Evolutionary conservation across 2,888 invertebrate species (phyloP), one percentile per base, ranked within the genome.

Genomic region (Psococerastis gibbosa): DNA sequence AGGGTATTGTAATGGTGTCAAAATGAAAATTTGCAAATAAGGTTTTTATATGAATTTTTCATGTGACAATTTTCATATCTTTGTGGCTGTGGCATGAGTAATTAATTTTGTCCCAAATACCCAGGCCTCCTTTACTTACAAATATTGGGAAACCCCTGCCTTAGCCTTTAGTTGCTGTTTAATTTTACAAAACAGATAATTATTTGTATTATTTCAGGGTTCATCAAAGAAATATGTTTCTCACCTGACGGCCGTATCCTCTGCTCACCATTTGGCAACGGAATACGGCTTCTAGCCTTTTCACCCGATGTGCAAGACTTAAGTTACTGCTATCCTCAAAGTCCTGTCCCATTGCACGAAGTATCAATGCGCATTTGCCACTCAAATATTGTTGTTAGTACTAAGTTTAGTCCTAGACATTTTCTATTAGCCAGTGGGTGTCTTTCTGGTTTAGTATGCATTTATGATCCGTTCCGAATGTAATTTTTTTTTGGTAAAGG

Each of bases 191-290:
- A n/a, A n/a, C n/a, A n/a, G n/a, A n/a, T n/a, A n/a, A n/a, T 38
- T 38, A 5, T 17, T 15, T 38, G n/a, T 34, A 34, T 18, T 20
- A 13, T 38, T 38, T 38, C 22, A 38, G 38, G 89, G 0, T 89
- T 83, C 53, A 92, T 94, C 45, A 94, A 94, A 60, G 94, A 92
- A 57, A 65, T 88, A 35, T 84, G 85, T 54, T 92, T 87, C 60
- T 89, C 89, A 1, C 68, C 82, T 2, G 91, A 92, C 58, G 94
- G 94, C 0, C 70, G 91, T 42, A 63, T 92, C 8, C 78, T 94
- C 22, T 87, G 87, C 56, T 92, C 91, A 0, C 92, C 94, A 0
- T 89, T 78, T 60, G 83, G 78, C 1, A 77, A 74, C 54, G 91
- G 92, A 22, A 73, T 91, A 47, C 68, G 92, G n/a, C 66, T 94